phyloP scores from a whole-genome alignment of 2,797 vertebrate genomes.

The Huso huso region DNA sequence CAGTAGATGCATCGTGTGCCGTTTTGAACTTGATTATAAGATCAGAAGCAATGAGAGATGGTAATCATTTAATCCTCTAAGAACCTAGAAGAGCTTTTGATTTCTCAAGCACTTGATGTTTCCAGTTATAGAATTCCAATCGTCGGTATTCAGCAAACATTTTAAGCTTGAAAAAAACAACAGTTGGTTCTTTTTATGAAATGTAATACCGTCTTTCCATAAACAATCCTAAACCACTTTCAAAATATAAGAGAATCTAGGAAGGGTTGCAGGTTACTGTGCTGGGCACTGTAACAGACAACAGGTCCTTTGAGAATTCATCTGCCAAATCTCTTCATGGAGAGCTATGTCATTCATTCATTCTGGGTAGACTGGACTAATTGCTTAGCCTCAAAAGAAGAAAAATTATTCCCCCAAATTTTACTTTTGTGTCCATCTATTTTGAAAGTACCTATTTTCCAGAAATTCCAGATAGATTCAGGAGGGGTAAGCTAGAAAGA shows the following conservation, averaged over 20 bases:
- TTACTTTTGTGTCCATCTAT: too few species aligned
- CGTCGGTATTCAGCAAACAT: slow-evolving; percentile 16
- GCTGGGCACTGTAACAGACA: not conserved
- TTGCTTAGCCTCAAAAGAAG: too few species aligned
- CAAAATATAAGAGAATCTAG: not conserved
- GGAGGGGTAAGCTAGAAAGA: too few species aligned
- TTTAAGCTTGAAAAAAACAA: slow-evolving; percentile 15
- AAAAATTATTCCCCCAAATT: too few species aligned
- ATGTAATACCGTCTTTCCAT: slow-evolving; percentile 23
- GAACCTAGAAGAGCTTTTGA: slow-evolving; percentile 58
- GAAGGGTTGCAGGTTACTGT: not conserved
- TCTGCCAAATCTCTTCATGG: not conserved
- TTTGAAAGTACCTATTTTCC: too few species aligned
- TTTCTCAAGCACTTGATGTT: slow-evolving; percentile 34
- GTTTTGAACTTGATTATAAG: slow-evolving; percentile 71
- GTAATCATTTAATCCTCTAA: slow-evolving; percentile 71
- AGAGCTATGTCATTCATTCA: slow-evolving; percentile 21
- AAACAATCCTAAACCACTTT: not conserved
- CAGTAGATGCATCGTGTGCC: slow-evolving; percentile 55
- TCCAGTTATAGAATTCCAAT: slow-evolving; percentile 29
- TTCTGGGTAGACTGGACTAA: too few species aligned
- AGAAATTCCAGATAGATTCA: too few species aligned
- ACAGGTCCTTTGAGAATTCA: not conserved
- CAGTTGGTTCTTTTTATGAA: slow-evolving; percentile 14
- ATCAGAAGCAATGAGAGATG: slow-evolving; percentile 61